Percentiles rank a stretch among this genome's conserved stretches.
phyloP scores from a whole-genome alignment of 2,113 vertebrate species.

The Hyperopisus bebe region DNA sequence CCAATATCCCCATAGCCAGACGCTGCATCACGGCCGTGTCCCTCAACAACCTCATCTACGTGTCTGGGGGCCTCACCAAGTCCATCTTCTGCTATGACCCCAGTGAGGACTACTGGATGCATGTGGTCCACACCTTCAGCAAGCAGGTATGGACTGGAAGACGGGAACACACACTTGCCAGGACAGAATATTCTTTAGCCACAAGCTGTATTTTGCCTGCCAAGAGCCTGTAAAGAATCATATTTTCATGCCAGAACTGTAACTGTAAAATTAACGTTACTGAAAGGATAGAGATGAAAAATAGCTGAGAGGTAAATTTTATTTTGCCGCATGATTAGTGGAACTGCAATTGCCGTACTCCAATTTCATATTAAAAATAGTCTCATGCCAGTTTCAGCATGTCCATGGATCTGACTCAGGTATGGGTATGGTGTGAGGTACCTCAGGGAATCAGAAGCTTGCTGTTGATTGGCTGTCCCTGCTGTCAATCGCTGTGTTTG shows the following conservation, averaged over 20 bases:
- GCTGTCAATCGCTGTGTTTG: neutral
- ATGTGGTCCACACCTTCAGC: conserved; percentile 89
- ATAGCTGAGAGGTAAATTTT: neutral
- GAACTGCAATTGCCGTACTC: neutral
- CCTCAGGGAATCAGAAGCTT: neutral
- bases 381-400: neutral
- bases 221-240: neutral
- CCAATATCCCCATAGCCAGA: conserved; percentile 94
- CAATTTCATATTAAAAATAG: neutral
- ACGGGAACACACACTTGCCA: neutral
- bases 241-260: neutral
- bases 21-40: conserved; percentile 94
- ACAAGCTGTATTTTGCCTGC: neutral
- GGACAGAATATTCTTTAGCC: neutral
- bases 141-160: conserved; percentile 72
- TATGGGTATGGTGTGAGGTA: neutral
- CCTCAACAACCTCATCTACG: conserved; percentile 90
- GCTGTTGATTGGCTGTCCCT: neutral
- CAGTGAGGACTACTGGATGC: conserved; percentile 94
- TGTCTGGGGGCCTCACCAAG: conserved; percentile 93
- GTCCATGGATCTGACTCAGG: neutral
- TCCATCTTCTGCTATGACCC: conserved; percentile 96
- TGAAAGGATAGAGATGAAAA: neutral
- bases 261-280: neutral
- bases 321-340: neutral